Percentiles rank a stretch among this genome's conserved stretches.
Conservation (phyloP, 1,140 invertebrate genomes). For the Aricia agestis region DNA sequence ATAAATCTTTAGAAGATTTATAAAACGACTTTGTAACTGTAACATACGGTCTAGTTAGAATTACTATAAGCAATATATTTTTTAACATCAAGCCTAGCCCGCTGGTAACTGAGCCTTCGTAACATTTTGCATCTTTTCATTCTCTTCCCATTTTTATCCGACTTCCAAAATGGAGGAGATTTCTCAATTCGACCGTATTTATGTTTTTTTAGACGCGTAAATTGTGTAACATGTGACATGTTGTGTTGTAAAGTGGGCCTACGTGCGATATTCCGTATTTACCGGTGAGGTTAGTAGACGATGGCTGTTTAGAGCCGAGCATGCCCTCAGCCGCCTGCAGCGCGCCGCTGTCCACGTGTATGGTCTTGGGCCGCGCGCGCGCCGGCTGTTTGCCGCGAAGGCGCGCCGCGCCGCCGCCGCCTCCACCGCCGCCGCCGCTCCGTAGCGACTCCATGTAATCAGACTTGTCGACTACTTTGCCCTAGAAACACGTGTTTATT, state of each 20-base stretch:
- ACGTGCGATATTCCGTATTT: background rate
- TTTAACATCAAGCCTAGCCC: too few species aligned
- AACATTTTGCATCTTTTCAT: too few species aligned
- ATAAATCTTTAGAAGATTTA: too few species aligned
- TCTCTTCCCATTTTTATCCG: too few species aligned
- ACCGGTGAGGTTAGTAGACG: constrained; percentile 89
- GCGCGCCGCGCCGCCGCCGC: constrained; percentile 49
- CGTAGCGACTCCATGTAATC: constrained; percentile 82
- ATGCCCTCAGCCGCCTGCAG: constrained; percentile 84
- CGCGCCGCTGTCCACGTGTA: constrained; percentile 89
- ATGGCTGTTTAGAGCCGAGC: constrained; percentile 87
- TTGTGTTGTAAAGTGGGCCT: background rate
- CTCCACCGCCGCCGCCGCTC: constrained; percentile 33
- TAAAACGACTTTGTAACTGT: too few species aligned
- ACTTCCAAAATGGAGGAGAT: too few species aligned
- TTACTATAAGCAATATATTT: too few species aligned
- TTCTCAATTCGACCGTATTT: too few species aligned
- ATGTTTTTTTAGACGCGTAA: too few species aligned
- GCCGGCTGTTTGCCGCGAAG: constrained; percentile 39
- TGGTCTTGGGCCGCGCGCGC: constrained; percentile 88
- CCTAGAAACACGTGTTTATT: constrained; percentile 57
- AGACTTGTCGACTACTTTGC: constrained; percentile 84
- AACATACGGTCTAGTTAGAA: too few species aligned
- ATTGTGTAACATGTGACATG: background rate
- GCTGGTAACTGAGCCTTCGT: too few species aligned